phyloP scores from a whole-genome alignment of 1,140 invertebrate species.

The Octopus bimaculoides region DNA sequence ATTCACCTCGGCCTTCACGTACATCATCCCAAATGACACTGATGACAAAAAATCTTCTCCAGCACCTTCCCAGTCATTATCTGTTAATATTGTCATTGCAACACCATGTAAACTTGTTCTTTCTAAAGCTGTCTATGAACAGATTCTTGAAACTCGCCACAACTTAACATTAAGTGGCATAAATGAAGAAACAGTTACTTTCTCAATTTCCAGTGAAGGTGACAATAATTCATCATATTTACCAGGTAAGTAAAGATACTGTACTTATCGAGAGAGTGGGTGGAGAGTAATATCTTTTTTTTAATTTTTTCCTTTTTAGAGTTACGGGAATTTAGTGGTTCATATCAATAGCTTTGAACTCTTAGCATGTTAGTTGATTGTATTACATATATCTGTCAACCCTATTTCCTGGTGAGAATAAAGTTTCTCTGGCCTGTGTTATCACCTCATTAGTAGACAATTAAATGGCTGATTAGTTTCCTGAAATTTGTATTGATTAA shows the following conservation, averaged over 20 bases:
- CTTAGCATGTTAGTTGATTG: no score
- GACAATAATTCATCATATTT: background rate
- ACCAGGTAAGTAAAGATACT: background rate
- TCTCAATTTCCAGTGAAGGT: background rate
- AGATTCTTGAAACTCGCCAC: conserved; percentile 72
- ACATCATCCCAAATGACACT: background rate
- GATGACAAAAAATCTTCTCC: background rate
- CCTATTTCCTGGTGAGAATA: no score
- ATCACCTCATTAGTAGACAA: no score
- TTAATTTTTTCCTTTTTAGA: background rate
- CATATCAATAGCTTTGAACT: no score
- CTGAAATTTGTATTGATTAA: no score
- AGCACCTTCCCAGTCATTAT: conserved; percentile 31
- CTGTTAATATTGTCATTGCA: conserved; percentile 77
- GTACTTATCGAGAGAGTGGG: no score
- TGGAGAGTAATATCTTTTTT: no score
- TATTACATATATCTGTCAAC: no score
- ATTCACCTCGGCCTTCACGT: background rate
- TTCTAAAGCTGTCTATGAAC: conserved; percentile 82
- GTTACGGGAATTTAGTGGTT: no score
- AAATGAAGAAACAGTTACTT: background rate
- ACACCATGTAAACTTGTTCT: conserved; percentile 81
- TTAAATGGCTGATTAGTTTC: no score
- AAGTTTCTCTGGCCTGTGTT: no score
- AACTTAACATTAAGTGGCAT: conserved; percentile 40